Conservation (phyloP, 2,888 invertebrate species). For the Trichogramma evanescens region DNA sequence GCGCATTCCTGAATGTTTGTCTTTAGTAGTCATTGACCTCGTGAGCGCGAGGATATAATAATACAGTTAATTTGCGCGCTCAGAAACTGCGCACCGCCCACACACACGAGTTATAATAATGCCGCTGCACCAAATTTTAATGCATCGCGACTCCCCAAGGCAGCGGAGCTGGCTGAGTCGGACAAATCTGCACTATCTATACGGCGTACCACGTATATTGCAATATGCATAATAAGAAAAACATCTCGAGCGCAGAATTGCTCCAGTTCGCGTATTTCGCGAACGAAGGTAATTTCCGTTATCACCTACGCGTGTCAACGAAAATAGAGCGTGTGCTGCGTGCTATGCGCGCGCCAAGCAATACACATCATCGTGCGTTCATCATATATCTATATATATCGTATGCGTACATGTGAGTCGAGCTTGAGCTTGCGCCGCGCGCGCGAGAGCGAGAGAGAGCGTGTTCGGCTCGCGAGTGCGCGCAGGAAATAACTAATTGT, state of each 20-base stretch:
- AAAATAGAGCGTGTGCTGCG: background rate
- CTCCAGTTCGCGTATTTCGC: background rate
- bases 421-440: background rate
- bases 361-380: background rate
- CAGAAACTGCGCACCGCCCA: background rate
- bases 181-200: background rate
- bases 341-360: too few species aligned
- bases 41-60: too few species aligned
- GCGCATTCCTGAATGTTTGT: slow-evolving; percentile 14
- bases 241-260: background rate
- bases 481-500: slow-evolving; percentile 16
- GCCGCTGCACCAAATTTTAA: background rate
- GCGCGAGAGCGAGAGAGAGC: slow-evolving; percentile 2
- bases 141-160: background rate
- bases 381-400: background rate
- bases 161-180: background rate
- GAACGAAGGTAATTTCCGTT: slow-evolving; percentile 8
- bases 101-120: background rate
- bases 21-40: slow-evolving; percentile 1
- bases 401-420: background rate
- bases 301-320: slow-evolving; percentile 15
- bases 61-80: too few species aligned
- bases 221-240: background rate
- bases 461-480: too few species aligned
- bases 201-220: background rate